phyloP scores from a whole-genome alignment of 2,113 vertebrate genomes.

The Aplodontia rufa region DNA sequence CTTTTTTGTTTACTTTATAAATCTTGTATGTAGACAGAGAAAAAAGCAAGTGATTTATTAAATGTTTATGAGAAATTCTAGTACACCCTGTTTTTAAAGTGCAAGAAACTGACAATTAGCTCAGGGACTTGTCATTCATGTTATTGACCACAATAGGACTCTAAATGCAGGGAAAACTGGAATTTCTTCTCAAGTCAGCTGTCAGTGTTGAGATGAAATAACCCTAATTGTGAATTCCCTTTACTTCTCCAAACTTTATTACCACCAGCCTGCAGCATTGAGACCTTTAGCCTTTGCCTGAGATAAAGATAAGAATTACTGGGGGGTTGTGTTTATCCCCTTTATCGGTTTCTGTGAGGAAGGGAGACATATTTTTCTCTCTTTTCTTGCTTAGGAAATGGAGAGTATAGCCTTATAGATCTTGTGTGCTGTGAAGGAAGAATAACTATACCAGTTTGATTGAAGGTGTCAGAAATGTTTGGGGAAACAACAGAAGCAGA shows the following conservation, averaged over 20 bases:
- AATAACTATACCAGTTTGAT: slow-evolving; percentile 61
- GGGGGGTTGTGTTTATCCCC: slow-evolving; percentile 15
- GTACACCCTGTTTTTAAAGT: slow-evolving; percentile 45
- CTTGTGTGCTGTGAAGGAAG: slow-evolving; percentile 53
- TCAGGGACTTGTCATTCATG: slow-evolving; percentile 45
- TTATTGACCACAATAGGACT: slow-evolving; percentile 48
- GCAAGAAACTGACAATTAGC: slow-evolving; percentile 46
- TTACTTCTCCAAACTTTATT: slow-evolving; percentile 66
- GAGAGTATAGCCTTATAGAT: background rate
- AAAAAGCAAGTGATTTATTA: slow-evolving; percentile 63
- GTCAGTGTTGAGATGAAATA: slow-evolving; percentile 45
- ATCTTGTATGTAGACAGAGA: background rate
- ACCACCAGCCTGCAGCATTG: slow-evolving; percentile 11
- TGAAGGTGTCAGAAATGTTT: slow-evolving; percentile 61
- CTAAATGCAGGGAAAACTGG: slow-evolving; percentile 24
- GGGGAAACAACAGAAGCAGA: slow-evolving; percentile 43
- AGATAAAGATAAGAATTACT: slow-evolving; percentile 38
- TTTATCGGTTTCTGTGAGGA: slow-evolving; percentile 39
- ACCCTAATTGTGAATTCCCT: slow-evolving; percentile 64
- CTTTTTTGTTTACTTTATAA: slow-evolving; percentile 72
- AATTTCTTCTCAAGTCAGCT: slow-evolving; percentile 40
- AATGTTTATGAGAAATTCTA: slow-evolving; percentile 58
- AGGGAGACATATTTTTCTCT: slow-evolving; percentile 39
- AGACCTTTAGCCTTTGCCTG: slow-evolving; percentile 45
- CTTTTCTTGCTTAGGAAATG: slow-evolving; percentile 49